Evolutionary conservation across 2,888 invertebrate genomes (phyloP), one percentile per base, ranked within the genome.

Genomic region (Gonocerus acuteangulatus): DNA sequence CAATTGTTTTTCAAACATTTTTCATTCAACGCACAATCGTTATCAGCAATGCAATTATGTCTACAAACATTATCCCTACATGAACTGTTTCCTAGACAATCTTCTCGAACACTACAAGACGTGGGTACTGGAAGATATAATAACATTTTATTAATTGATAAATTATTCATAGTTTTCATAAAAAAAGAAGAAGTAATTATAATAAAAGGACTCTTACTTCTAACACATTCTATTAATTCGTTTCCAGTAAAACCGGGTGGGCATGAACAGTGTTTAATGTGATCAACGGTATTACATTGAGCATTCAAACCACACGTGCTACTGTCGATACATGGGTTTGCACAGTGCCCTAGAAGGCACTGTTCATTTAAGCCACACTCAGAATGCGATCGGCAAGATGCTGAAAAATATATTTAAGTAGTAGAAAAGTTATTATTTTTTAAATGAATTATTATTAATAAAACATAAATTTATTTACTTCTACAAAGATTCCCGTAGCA

Each of bases 11-110:
- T 80, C 7, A 89, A 77, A 75, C 94, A 94, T 73, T 90, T 88
- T 75, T 94, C 94, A 72, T 94, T 94, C 63, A 87, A 80, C 2
- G 92, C 93, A 73, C 94, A 94, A 66, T 89, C 83, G 69, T 85
- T 85, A 73, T 94, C 92, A 15, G 74, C 77, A 34, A 76, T 75
- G 71, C 94, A 94, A 47, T 78, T 78, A 2, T 89, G 89, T 63
- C 88, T 77, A 71, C 94, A 94, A 75, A 89, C 85, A 54, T 86
- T 87, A 70, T 90, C 85, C 64, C 85, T 82, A 70, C 94, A 94
- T 22, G 82, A 80, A 68, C 84, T 82, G 27, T 82, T 85, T n/a
- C 78, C 74, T 64, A 78, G 77, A 72, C 93, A 93, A 69, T 89
- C 89, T 13, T 79, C 77, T 62, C 81, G 80, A 6, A 76, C 75